A percentile compares a stretch with the other conserved stretches of the same genome.
Evolutionary conservation across 1,140 invertebrate genomes (phyloP).

Genomic region (Reticulitermes speratus): DNA sequence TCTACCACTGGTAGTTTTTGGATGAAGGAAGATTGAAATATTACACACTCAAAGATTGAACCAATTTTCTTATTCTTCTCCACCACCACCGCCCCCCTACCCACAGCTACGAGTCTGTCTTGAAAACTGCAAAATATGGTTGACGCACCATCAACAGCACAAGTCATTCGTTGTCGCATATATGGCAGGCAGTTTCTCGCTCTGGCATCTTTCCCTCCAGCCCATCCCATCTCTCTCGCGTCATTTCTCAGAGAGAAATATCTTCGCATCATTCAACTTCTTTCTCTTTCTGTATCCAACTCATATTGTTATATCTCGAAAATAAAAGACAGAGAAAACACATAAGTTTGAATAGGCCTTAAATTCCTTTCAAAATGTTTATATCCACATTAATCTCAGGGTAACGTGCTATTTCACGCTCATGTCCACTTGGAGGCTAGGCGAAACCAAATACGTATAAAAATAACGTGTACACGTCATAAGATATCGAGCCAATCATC

Average conservation of each 20-base stretch:
- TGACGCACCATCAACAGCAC: background rate
- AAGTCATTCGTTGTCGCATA: background rate
- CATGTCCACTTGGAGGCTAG: no score
- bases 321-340: background rate
- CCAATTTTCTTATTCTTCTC: slow-evolving; percentile 44
- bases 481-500: no score
- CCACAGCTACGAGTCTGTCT: background rate
- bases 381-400: background rate
- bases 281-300: background rate
- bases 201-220: background rate
- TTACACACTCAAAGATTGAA: slow-evolving; percentile 46
- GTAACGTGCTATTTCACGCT: background rate
- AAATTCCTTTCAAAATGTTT: background rate
- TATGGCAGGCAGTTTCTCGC: background rate
- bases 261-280: slow-evolving; percentile 9
- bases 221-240: background rate
- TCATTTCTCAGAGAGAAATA: slow-evolving; percentile 4
- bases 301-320: background rate
- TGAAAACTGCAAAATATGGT: slow-evolving; percentile 6
- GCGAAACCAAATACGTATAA: no score
- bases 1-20: slow-evolving; percentile 30
- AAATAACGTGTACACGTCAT: no score
- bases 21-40: slow-evolving; percentile 45
- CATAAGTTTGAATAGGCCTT: background rate
- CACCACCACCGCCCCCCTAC: no score